Evolutionary conservation across 2,113 vertebrate species (phyloP).

Genomic region (Cynoglossus semilaevis): DNA sequence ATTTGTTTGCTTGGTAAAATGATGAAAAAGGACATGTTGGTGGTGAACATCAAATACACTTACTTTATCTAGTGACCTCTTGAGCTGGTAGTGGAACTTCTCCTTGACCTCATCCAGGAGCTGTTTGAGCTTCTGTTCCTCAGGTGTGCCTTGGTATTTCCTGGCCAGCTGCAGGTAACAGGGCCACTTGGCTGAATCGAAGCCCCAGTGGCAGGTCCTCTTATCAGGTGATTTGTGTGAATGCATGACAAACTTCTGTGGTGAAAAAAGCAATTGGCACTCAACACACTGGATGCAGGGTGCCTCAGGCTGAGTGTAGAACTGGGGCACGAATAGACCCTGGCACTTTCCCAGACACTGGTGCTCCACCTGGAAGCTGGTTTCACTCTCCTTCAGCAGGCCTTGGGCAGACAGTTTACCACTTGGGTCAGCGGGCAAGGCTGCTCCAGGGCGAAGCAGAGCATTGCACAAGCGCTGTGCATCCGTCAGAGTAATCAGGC

Average conservation of each 20-base stretch:
- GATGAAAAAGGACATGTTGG: neutral
- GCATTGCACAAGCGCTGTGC: conserved; percentile 96
- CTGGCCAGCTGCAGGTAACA: conserved; percentile 95
- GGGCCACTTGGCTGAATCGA: conserved; percentile 97
- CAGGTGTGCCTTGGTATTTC: conserved; percentile 85
- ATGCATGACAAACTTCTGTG: conserved; percentile 98
- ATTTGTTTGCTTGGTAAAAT: neutral
- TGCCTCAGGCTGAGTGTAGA: conserved; percentile 89
- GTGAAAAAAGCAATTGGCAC: conserved; percentile 94
- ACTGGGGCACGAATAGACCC: conserved; percentile 92
- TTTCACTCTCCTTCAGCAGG: conserved; percentile 87
- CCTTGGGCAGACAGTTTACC: conserved; percentile 81
- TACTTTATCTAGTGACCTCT: conserved; percentile 86
- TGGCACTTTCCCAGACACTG: conserved; percentile 98
- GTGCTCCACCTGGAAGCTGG: conserved; percentile 95
- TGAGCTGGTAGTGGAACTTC: conserved; percentile 87
- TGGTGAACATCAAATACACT: conserved; percentile 68
- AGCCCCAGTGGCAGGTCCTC: conserved; percentile 99
- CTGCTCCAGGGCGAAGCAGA: conserved; percentile 86
- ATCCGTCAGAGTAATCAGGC: conserved; percentile 94
- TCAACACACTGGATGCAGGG: conserved; percentile 94
- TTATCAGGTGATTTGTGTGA: conserved; percentile 95
- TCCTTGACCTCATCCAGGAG: conserved; percentile 94
- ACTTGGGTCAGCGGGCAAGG: conserved; percentile 78
- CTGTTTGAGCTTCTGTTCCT: conserved; percentile 85